Evolutionary conservation across 2,888 invertebrate species (phyloP).

Genomic region (Aspidapion aeneum): DNA sequence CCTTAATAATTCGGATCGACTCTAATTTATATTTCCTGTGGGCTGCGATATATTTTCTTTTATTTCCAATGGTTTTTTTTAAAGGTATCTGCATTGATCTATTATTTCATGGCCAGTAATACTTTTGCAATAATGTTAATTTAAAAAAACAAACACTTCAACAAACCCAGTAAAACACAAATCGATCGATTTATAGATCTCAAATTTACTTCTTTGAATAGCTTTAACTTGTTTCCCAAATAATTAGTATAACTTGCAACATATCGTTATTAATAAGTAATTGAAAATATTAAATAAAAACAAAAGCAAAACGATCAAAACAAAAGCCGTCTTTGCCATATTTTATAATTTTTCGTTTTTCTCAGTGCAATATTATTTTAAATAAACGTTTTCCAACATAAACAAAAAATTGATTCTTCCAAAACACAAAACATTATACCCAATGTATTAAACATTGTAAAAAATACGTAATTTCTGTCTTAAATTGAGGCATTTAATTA

Average conservation of each 20-base stretch:
- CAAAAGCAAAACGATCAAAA: slow-evolving; percentile 34
- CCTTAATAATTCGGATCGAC: too few relatives aligned
- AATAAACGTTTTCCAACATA: slow-evolving; percentile 37
- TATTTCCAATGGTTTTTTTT: too few relatives aligned
- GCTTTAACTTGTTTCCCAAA: slow-evolving; percentile 41
- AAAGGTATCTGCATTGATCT: too few relatives aligned
- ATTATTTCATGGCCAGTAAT: neutral
- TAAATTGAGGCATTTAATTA: slow-evolving; percentile 34
- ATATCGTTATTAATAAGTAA: slow-evolving; percentile 45
- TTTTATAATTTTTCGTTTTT: slow-evolving; percentile 23
- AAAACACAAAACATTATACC: slow-evolving; percentile 35
- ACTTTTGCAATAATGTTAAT: neutral
- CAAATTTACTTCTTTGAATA: slow-evolving; percentile 27
- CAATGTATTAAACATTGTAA: slow-evolving; percentile 46
- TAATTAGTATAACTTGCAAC: slow-evolving; percentile 39
- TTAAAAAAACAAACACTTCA: neutral
- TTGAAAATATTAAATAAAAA: slow-evolving; percentile 34
- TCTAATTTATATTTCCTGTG: too few relatives aligned
- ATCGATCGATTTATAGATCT: neutral
- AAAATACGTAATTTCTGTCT: slow-evolving; percentile 44
- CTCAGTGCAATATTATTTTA: slow-evolving; percentile 44
- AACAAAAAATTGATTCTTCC: slow-evolving; percentile 42
- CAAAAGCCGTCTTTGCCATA: slow-evolving; percentile 33
- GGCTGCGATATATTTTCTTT: too few relatives aligned
- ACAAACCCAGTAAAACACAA: neutral